Percentiles rank a stretch among this genome's conserved stretches.
Evolutionary conservation across 64 coral and sea anemone species (phyloP).

Genomic region (Montipora sp.): DNA sequence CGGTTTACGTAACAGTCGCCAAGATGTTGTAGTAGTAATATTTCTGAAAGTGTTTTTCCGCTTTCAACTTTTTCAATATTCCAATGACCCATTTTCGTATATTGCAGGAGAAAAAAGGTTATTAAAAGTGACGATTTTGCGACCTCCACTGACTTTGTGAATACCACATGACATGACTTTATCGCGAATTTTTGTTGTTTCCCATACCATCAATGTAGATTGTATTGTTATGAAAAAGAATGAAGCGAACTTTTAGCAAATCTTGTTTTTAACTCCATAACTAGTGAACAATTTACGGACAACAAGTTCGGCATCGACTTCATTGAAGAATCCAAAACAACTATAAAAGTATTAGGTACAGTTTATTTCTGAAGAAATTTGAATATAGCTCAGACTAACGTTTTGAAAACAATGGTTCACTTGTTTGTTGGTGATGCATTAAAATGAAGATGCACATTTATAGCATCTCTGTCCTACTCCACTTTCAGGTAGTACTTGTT

Average conservation of each 20-base stretch:
- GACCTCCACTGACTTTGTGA: neutral
- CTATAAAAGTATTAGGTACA: neutral
- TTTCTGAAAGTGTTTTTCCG: conserved; percentile 18
- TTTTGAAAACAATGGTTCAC: neutral
- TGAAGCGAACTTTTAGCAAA: neutral
- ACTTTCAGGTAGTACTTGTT: neutral
- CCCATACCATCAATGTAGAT: neutral
- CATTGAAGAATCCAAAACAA: neutral
- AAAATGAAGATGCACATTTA: neutral
- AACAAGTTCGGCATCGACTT: neutral
- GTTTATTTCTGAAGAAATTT: no score
- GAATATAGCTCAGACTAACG: neutral
- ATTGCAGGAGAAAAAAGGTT: neutral
- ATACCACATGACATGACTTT: neutral
- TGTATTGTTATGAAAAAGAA: neutral
- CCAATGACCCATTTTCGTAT: neutral
- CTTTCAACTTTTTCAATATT: neutral
- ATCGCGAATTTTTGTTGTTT: neutral
- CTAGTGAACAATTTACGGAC: neutral
- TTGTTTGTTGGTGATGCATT: neutral
- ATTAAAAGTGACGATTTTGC: neutral
- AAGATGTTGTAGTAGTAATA: conserved; percentile 27
- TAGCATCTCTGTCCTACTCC: neutral
- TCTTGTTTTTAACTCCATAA: neutral
- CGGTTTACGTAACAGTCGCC: conserved; percentile 39